Evolutionary conservation across 1,140 invertebrate species (phyloP).

Genomic region (Drosophila bocqueti): DNA sequence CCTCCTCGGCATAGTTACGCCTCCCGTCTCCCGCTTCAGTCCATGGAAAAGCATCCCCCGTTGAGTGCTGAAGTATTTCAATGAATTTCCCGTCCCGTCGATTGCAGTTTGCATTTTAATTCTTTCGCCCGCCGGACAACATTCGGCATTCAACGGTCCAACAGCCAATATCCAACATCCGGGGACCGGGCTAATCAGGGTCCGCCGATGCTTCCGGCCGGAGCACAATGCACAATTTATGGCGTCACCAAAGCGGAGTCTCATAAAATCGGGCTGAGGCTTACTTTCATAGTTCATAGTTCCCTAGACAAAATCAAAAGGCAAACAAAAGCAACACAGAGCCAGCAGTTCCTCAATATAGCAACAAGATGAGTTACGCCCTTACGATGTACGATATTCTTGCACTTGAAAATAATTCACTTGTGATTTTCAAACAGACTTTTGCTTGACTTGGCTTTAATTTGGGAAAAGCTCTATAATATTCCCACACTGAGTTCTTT

Average conservation of each 20-base stretch:
- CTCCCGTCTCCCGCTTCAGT: background rate
- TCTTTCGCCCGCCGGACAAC: constrained; percentile 1
- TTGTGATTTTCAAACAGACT: too few species aligned
- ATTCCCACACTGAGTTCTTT: background rate
- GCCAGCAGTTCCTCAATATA: background rate
- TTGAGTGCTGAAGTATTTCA: constrained; percentile 18
- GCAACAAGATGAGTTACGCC: background rate
- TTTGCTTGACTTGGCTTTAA: background rate
- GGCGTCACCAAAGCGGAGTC: constrained; percentile 4
- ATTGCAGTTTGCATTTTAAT: constrained; percentile 45
- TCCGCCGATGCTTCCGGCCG: constrained; percentile 29
- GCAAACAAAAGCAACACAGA: background rate
- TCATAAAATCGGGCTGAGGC: background rate
- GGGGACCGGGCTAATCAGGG: constrained; percentile 31
- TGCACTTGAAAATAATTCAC: background rate
- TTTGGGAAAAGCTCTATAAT: background rate
- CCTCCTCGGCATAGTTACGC: constrained; percentile 9
- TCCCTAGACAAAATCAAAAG: background rate
- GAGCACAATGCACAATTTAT: constrained; percentile 34
- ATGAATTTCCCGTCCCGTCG: constrained; percentile 19
- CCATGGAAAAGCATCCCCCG: constrained; percentile 9
- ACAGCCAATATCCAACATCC: constrained; percentile 26
- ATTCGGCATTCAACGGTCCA: constrained; percentile 11
- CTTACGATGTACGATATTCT: background rate
- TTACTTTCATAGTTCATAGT: background rate